These are phyloP conservation scores for Neomorphus geoffroyi DNA, from an alignment of 2,797 vertebrate species.

Conservation along the genomic window DNA sequence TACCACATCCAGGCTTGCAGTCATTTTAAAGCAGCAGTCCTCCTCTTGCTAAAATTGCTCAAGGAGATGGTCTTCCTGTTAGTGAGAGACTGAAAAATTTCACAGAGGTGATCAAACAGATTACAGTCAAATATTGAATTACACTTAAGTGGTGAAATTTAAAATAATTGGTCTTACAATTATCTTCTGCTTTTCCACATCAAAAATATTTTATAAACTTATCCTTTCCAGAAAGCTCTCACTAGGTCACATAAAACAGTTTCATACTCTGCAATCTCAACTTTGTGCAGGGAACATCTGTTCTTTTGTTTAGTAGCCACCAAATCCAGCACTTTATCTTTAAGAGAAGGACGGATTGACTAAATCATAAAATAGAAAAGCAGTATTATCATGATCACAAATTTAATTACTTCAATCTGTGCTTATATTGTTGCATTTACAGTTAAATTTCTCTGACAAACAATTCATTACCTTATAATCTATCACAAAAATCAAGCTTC, in stretches of 20 bases:
- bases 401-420: constrained; percentile 7
- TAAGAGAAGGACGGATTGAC: not conserved
- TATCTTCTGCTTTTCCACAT: not conserved
- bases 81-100: not conserved
- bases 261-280: not conserved
- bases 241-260: not conserved
- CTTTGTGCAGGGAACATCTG: not conserved
- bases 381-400: not conserved
- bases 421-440: not conserved
- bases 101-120: not conserved
- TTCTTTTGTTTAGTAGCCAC: not conserved
- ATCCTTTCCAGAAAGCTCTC: not conserved
- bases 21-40: not conserved
- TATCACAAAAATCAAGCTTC: not conserved
- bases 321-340: not conserved
- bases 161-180: not conserved
- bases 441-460: not conserved
- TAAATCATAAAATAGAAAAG: not conserved
- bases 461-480: not conserved
- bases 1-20: not conserved
- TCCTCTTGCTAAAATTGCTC: not conserved
- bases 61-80: not conserved
- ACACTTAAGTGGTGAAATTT: not conserved
- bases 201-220: not conserved
- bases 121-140: not conserved